A percentile compares a stretch with the other conserved stretches of the same genome.
phyloP scores from a whole-genome alignment of 2,113 vertebrate species.

The Arizona elegans region DNA sequence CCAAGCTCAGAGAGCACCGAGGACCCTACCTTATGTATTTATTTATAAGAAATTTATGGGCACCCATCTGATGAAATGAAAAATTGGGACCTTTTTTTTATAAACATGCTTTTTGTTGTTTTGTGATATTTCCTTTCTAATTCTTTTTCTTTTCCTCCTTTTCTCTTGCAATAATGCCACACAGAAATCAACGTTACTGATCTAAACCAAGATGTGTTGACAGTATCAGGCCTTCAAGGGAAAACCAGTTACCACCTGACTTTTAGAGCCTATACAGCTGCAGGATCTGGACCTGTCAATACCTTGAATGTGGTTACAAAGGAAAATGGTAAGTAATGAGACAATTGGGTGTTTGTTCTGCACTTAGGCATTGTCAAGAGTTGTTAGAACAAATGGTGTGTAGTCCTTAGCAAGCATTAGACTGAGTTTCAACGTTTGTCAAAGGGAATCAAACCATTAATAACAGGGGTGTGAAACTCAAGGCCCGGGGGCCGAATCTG shows the following conservation, averaged over 20 bases:
- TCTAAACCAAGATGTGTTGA: conserved; percentile 67
- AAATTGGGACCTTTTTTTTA: neutral
- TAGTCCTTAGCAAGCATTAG: neutral
- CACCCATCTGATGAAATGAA: neutral
- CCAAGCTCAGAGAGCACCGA: neutral
- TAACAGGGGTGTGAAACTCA: too few relatives aligned
- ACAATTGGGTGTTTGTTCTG: neutral
- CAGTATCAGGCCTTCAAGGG: conserved; percentile 74
- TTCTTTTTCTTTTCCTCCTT: neutral
- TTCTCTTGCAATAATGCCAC: conserved; percentile 49
- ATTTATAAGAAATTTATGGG: neutral
- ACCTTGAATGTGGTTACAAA: conserved; percentile 74
- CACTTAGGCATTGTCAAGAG: neutral
- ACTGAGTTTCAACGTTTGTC: neutral
- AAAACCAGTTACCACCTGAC: conserved; percentile 76
- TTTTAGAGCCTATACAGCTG: conserved; percentile 70
- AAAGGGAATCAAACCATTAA: neutral
- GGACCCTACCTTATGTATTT: neutral
- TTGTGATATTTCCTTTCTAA: neutral
- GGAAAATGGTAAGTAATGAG: conserved; percentile 72
- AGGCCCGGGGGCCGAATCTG: too few relatives aligned
- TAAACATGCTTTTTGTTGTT: neutral
- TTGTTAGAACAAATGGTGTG: neutral
- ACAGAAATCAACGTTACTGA: conserved; percentile 75
- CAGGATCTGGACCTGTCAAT: conserved; percentile 69